Base-by-base conservation (phyloP, 1,140 invertebrate species). In the Rhagoletis pomonella region DNA sequence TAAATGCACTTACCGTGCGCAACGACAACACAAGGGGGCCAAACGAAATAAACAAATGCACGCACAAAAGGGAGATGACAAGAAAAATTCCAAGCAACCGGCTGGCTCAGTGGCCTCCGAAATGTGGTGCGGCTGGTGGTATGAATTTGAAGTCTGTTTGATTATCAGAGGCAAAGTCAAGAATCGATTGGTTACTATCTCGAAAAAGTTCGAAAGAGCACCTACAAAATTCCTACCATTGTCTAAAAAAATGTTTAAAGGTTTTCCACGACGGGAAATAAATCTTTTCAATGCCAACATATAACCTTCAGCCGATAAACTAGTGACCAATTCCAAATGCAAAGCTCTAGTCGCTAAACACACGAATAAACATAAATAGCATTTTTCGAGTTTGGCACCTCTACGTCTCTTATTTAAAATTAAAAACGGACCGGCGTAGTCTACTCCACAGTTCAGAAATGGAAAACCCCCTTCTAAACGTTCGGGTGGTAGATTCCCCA, bases 191-290 rank as follows among this genome's bases (percentile, higher is more conserved):
- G 29, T 29, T 29, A 29, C 29, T 29, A 29, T 29, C 29, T 29
- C 1, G 29, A 29, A 29, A 29, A 29, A 29, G 29, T 29, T 29
- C 29, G 1, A 29, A 29, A 29, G 29, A 44, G 92, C 89, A 1
- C 92, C 92, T 17, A 90, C 84, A 44, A 93, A 88, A 86, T 92
- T 93, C 0, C 90, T 92, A 0, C 90, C 91, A 87, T 93, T 91
- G 73, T 92, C 91, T 0, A 89, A 90, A 29, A 88, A 89, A 0
- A 93, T 67, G 3, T 87, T 64, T 0, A 60, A 0, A 3, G 89
- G 89, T 10, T 50, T 12, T 2, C 89, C 90, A 29, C 90, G 69
- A 14, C 90, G 12, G 0, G 89, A 81, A 0, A 89, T 89, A 89
- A 93, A 91, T 3, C 91, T 29, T 69, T 89, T 12, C 5, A 91